Evolutionary conservation across 2,113 vertebrate species (phyloP).

Genomic region (Cynopterus brachyotis): DNA sequence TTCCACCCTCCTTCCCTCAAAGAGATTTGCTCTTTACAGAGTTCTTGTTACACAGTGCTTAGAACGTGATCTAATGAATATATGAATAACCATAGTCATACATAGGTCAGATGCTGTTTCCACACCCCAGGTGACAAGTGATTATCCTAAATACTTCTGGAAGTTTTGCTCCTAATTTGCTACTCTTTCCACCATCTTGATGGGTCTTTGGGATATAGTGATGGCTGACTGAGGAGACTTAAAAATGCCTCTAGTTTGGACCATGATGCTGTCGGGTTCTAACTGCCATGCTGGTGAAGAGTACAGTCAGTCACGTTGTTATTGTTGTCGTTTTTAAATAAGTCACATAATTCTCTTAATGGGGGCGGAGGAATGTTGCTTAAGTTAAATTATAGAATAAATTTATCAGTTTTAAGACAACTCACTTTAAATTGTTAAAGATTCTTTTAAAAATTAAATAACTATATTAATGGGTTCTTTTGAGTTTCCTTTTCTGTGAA

Average conservation of each 20-base stretch:
- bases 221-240: background rate
- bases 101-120: background rate
- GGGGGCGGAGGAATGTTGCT: background rate
- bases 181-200: background rate
- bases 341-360: background rate
- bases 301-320: background rate
- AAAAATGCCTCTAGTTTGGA: background rate
- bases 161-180: background rate
- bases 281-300: background rate
- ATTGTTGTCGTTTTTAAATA: background rate
- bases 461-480: background rate
- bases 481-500: background rate
- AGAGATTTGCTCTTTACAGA: background rate
- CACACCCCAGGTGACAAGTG: background rate
- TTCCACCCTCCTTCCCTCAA: background rate
- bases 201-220: background rate
- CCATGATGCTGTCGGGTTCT: background rate
- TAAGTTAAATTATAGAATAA: conserved; percentile 20
- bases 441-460: conserved; percentile 1
- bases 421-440: background rate
- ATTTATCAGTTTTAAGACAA: background rate
- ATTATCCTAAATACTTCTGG: background rate
- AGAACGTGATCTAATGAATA: background rate
- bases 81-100: background rate
- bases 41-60: background rate